Evolutionary conservation across 2,888 invertebrate genomes (phyloP).

Genomic region (Erebia ligea): DNA sequence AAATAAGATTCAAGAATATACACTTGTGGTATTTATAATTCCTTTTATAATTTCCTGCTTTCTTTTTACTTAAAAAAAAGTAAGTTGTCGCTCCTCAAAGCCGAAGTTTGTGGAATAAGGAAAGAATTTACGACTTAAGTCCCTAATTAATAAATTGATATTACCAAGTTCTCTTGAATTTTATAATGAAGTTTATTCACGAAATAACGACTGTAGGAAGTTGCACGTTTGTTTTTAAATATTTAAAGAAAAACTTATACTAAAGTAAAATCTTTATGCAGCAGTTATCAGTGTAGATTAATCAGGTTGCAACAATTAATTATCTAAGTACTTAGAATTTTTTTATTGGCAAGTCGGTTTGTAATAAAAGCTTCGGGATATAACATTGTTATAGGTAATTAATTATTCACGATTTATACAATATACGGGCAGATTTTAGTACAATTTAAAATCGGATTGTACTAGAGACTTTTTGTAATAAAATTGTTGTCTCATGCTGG

Average conservation of each 20-base stretch:
- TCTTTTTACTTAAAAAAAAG: background rate
- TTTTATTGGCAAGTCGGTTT: too few relatives aligned
- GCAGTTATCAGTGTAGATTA: background rate
- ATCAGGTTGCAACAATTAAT: too few relatives aligned
- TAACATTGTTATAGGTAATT: too few relatives aligned
- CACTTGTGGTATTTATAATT: background rate
- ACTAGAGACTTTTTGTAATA: too few relatives aligned
- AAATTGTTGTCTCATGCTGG: too few relatives aligned
- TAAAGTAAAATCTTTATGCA: background rate
- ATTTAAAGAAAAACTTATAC: background rate
- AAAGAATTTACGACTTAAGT: constrained; percentile 6
- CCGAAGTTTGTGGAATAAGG: background rate
- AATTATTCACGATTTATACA: too few relatives aligned
- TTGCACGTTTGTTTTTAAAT: background rate
- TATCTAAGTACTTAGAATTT: too few relatives aligned
- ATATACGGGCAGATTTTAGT: too few relatives aligned
- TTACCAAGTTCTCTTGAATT: constrained; percentile 12
- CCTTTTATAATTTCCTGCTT: background rate
- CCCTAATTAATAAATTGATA: constrained; percentile 21
- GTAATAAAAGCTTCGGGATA: too few relatives aligned
- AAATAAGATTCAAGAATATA: background rate
- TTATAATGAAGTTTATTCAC: constrained; percentile 23
- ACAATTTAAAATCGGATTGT: too few relatives aligned
- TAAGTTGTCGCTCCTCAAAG: constrained; percentile 1
- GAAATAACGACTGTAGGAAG: constrained; percentile 15